A percentile compares a stretch with the other conserved stretches of the same genome.
Conservation (phyloP, 1,140 invertebrate genomes). For the Callitettix versicolor region DNA sequence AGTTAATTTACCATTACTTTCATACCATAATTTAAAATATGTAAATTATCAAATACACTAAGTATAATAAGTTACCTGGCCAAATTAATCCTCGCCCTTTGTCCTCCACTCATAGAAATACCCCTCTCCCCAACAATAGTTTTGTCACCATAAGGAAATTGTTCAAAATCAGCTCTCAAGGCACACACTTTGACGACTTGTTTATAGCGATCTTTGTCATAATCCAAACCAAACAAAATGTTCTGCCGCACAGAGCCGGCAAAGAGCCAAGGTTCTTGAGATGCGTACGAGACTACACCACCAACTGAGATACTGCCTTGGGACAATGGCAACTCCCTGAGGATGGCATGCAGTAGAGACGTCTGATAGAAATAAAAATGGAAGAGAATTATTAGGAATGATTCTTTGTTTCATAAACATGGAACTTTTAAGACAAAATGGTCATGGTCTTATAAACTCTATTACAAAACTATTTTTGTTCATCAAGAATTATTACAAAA, state of each 20-base stretch:
- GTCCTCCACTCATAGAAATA: slow-evolving; percentile 71
- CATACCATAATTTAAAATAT: too few relatives aligned
- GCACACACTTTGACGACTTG: slow-evolving; percentile 63
- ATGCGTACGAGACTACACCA: slow-evolving; percentile 75
- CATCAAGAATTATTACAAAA: too few relatives aligned
- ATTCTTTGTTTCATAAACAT: too few relatives aligned
- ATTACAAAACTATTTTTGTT: too few relatives aligned
- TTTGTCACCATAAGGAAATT: too few relatives aligned
- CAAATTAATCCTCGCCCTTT: slow-evolving; percentile 79
- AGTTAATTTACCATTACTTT: too few relatives aligned
- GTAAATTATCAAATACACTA: too few relatives aligned
- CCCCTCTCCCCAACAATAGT: slow-evolving; percentile 81
- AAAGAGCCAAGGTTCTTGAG: slow-evolving; percentile 90
- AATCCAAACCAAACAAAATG: slow-evolving; percentile 74
- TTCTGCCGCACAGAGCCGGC: slow-evolving; percentile 70
- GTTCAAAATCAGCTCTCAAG: slow-evolving; percentile 62
- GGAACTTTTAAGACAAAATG: too few relatives aligned
- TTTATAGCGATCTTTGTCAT: slow-evolving; percentile 61
- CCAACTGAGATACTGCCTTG: slow-evolving; percentile 54
- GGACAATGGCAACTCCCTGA: slow-evolving; percentile 63
- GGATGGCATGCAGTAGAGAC: slow-evolving; percentile 68
- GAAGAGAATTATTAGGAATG: too few relatives aligned
- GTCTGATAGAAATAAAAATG: slow-evolving; percentile 24
- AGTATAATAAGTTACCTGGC: too few relatives aligned
- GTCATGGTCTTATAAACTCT: too few relatives aligned